Percentiles rank a stretch among this genome's conserved stretches.
These are phyloP conservation scores for Monoplex corrugatus DNA, from an alignment of 2,888 invertebrate species.

Conservation along the genomic window DNA sequence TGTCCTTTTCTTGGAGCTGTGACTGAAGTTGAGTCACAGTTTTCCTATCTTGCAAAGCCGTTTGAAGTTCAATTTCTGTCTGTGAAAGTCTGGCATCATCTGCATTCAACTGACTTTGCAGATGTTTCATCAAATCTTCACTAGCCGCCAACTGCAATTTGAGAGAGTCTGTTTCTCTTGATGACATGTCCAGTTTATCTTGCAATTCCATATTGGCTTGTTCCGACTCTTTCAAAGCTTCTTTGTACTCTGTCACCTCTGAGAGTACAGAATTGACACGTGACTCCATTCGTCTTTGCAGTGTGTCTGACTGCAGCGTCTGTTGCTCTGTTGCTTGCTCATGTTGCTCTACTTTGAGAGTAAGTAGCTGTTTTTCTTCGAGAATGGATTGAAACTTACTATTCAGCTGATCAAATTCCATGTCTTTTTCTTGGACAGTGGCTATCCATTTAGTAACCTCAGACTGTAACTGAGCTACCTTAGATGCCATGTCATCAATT, in stretches of 20 bases:
- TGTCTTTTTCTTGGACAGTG: slow-evolving; percentile 47
- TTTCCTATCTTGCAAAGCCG: slow-evolving; percentile 42
- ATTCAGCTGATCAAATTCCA: slow-evolving; percentile 61
- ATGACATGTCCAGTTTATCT: slow-evolving; percentile 31
- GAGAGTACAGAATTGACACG: slow-evolving; percentile 34
- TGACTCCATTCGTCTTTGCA: slow-evolving; percentile 24
- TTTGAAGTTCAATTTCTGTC: slow-evolving; percentile 25
- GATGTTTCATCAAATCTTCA: slow-evolving; percentile 32
- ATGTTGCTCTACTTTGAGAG: slow-evolving; percentile 58
- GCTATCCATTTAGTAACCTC: slow-evolving; percentile 47
- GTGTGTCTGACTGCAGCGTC: slow-evolving; percentile 34
- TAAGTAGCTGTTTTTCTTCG: slow-evolving; percentile 62
- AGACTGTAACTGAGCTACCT: not conserved
- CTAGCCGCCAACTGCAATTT: slow-evolving; percentile 30
- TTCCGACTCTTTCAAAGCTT: slow-evolving; percentile 47
- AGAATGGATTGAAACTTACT: slow-evolving; percentile 62
- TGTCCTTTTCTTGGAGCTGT: slow-evolving; percentile 44
- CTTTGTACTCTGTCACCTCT: slow-evolving; percentile 39
- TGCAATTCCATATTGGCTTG: slow-evolving; percentile 38
- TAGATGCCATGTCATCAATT: not conserved
- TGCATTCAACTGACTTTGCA: slow-evolving; percentile 62
- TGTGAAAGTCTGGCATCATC: slow-evolving; percentile 48
- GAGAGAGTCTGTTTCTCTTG: not conserved
- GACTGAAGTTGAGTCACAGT: slow-evolving; percentile 13
- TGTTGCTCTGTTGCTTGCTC: slow-evolving; percentile 44